Base-by-base conservation (phyloP, 2,888 invertebrate genomes). In the Callosobruchus maculatus region DNA sequence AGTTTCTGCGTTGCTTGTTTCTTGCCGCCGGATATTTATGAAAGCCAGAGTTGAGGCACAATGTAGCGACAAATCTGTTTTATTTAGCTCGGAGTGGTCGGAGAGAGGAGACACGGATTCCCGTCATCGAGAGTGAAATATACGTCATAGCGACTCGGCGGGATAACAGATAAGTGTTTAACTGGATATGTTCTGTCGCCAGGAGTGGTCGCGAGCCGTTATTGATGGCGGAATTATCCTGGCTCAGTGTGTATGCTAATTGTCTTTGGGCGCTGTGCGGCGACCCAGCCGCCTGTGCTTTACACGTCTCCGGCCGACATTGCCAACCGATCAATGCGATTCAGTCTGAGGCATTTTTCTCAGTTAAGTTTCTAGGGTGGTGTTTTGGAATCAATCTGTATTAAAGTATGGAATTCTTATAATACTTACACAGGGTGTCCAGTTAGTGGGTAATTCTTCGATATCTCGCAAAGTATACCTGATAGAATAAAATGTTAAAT, bases 161-260 rank as follows among this genome's bases (percentile, higher is more conserved):
- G 81, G 80, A 78, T 80, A 74, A 49, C 49, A 82, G 81, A 81
- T 82, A 82, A 82, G 82, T 82, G 81, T 80, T 81, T 77, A 78
- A 78, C 78, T 78, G 79, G 81, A 80, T 82, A 80, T 82, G 82
- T 82, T 82, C 82, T 82, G 82, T 80, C 83, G 81, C 81, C 83
- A 81, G 81, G 82, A 83, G 81, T 81, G 82, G 78, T 81, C 80
- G 81, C 82, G 81, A 81, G 77, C 74, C 80, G 81, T 82, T 82
- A 83, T 82, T 83, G 82, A 83, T 83, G 81, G 80, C 78, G 74
- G 77, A 82, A 82, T 83, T 82, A 83, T 83, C 81, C 81, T 74
- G 77, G 75, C 49, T 49, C 49, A 49, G 49, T 78, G 80, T 79
- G 79, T 82, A 82, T 81, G 79, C 77, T 79, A 78, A 79, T 79